Base-by-base conservation (phyloP, 2,797 vertebrate species). In the Mormyrus proboscirostris region DNA sequence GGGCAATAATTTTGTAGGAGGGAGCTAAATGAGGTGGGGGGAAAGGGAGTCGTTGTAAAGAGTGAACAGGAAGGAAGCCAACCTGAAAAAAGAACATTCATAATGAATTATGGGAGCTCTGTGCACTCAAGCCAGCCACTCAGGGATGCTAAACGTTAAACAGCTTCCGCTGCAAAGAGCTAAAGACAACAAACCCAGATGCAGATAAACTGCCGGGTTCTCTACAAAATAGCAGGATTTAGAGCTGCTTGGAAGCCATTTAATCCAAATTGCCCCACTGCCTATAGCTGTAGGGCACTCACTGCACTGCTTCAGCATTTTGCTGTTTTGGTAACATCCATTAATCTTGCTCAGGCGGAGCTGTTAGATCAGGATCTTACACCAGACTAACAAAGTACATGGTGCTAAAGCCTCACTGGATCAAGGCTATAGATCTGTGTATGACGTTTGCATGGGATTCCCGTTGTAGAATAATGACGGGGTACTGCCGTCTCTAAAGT, bases 51-150 rank as follows among this genome's bases (percentile, higher is more conserved):
- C 19, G 0, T 51, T 10, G n/a, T 50, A 14, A 85, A 25, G 22
- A 22, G 82, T 12, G 82, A 47, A 12, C 47, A 29, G 82, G n/a
- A 25, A 51, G 49, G 16, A 29, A 22, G 44, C 19, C 19, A 84
- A 85, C 9, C 79, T 14, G 82, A 10, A 25, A 85, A 85, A 51
- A 12, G 49, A 51, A 22, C 47, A 51, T 51, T 85, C 44, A 22
- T 85, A 49, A 85, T 51, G 82, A 85, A 85, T 85, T 85, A 51
- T 85, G 82, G 53, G 85, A 86, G 85, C 51, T 16, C n/a, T 29
- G 49, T 55, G 51, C 29, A 41, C 29, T 51, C 83, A 14, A 33
- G n/a, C 83, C 83, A 33, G 22, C 49, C 49, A 29, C 83, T 86
- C 25, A 57, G 51, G 5, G 33, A 85, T 8, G 47, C n/a, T 53